phyloP scores from a whole-genome alignment of 1,140 invertebrate genomes.

The Octopus sinensis region DNA sequence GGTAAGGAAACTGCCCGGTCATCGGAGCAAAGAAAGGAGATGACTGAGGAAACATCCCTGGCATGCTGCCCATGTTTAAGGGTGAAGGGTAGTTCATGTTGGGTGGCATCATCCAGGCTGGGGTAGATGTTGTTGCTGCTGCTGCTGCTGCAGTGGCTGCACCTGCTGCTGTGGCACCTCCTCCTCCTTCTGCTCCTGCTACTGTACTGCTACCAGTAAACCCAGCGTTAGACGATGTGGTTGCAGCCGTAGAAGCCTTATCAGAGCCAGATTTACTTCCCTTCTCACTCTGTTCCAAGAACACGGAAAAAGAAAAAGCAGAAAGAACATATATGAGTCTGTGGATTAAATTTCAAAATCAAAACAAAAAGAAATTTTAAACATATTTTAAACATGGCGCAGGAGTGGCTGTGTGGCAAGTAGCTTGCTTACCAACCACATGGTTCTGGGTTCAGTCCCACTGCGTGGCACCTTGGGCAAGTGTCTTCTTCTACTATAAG shows the following conservation, averaged over 20 bases:
- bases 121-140: not conserved
- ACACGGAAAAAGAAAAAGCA: not conserved
- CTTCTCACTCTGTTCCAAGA: constrained; percentile 17
- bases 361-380: too few relatives aligned
- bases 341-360: too few relatives aligned
- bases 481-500: too few relatives aligned
- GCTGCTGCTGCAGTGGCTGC: not conserved
- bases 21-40: not conserved
- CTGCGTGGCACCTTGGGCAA: too few relatives aligned
- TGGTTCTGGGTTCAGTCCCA: too few relatives aligned
- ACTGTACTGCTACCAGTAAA: not conserved
- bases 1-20: not conserved
- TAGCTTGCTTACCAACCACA: too few relatives aligned
- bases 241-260: not conserved
- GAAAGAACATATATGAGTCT: too few relatives aligned
- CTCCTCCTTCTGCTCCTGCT: not conserved
- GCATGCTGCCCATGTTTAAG: not conserved
- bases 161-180: not conserved
- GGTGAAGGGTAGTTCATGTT: not conserved
- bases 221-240: not conserved
- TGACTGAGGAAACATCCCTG: not conserved
- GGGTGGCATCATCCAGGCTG: not conserved
- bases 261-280: not conserved
- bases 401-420: too few relatives aligned
- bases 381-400: too few relatives aligned